These are phyloP conservation scores for Oriolus oriolus DNA, from an alignment of 2,113 vertebrate species.

Conservation along the genomic window DNA sequence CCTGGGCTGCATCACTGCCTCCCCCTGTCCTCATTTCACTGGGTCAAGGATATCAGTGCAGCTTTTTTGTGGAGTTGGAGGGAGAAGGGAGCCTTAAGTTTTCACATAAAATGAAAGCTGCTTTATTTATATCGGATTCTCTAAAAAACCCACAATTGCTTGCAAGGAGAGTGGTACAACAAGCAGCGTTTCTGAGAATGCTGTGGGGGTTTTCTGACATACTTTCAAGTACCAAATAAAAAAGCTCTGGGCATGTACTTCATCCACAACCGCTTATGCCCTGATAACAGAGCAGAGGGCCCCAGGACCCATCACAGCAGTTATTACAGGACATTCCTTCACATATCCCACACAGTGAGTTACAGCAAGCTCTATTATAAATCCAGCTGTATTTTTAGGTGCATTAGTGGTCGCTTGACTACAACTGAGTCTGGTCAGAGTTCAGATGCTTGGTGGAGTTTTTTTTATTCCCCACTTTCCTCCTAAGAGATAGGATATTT, in stretches of 20 bases:
- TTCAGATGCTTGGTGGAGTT: not conserved
- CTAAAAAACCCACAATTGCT: not conserved
- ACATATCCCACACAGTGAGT: slow-evolving; percentile 33
- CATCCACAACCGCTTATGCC: not conserved
- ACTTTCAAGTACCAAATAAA: not conserved
- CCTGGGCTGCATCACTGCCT: not conserved
- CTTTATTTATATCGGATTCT: not conserved
- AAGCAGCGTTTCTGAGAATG: not conserved
- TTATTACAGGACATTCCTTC: slow-evolving; percentile 63
- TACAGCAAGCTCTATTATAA: slow-evolving; percentile 11
- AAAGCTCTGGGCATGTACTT: not conserved
- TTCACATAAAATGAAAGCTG: not conserved
- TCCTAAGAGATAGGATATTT: not conserved
- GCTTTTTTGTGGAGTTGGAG: not conserved
- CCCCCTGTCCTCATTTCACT: not conserved
- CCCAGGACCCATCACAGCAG: slow-evolving; percentile 43
- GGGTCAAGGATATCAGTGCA: not conserved
- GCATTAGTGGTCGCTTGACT: slow-evolving; percentile 26
- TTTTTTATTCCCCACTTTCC: not conserved
- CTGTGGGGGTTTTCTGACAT: not conserved
- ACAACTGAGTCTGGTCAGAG: not conserved
- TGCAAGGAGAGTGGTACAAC: not conserved
- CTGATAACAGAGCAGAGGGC: slow-evolving; percentile 42
- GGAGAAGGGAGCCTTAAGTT: not conserved
- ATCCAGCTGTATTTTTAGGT: slow-evolving; percentile 62